Conservation (phyloP, 2,113 vertebrate species). For the Ranitomeya variabilis region DNA sequence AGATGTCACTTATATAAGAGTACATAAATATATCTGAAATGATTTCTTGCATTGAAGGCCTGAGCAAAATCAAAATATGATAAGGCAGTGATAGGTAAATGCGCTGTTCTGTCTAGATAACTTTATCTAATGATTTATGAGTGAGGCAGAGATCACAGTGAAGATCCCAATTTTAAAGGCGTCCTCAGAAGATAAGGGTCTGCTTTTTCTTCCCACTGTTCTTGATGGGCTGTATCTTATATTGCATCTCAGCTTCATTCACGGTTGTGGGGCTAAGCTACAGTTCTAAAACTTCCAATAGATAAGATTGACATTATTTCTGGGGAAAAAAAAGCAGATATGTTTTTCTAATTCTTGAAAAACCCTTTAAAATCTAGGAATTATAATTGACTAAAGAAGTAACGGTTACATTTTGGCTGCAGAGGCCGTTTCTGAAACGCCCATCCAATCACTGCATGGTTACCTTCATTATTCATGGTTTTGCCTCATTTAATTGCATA, state of each 20-base stretch:
- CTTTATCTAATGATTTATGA: conserved; percentile 2
- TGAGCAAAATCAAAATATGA: conserved; percentile 39
- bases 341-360: not conserved
- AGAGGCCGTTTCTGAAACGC: not conserved
- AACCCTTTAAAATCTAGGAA: not conserved
- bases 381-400: conserved; percentile 1
- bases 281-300: not conserved
- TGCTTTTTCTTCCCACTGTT: not conserved
- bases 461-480: not conserved
- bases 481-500: not conserved
- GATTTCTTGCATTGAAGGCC: conserved; percentile 31
- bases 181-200: not conserved
- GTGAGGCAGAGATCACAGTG: not conserved
- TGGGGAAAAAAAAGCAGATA: not conserved
- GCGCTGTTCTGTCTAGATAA: conserved; percentile 1
- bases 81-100: conserved; percentile 47
- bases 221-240: not conserved
- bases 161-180: not conserved
- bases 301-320: not conserved
- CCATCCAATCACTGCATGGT: not conserved
- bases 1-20: conserved; percentile 36
- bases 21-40: conserved; percentile 41
- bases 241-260: not conserved
- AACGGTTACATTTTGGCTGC: conserved; percentile 12
- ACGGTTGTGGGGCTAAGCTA: not conserved